Percentiles rank a stretch among this genome's conserved stretches.
phyloP scores from a whole-genome alignment of 2,888 invertebrate species.

The Bombyx huttoni region DNA sequence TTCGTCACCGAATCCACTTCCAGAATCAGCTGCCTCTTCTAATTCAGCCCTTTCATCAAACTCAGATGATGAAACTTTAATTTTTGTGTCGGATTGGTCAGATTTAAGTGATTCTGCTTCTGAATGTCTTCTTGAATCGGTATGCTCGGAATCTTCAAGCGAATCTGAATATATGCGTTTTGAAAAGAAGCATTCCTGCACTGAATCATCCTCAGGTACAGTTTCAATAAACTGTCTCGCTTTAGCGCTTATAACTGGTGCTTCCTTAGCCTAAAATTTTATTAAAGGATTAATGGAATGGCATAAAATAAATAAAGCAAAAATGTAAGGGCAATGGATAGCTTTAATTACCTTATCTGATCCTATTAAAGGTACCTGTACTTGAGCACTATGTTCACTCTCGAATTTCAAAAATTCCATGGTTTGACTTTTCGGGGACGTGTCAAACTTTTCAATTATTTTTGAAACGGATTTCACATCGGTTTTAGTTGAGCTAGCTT shows the following conservation, averaged over 20 bases:
- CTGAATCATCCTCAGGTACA: conserved; percentile 69
- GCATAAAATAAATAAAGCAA: not conserved
- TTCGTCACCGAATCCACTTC: conserved; percentile 66
- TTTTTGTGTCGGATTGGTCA: conserved; percentile 62
- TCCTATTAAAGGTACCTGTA: conserved; percentile 26
- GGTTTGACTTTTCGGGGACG: conserved; percentile 27
- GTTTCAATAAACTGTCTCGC: conserved; percentile 69
- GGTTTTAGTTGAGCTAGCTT: conserved; percentile 15
- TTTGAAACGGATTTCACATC: conserved; percentile 23
- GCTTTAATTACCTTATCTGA: conserved; percentile 36
- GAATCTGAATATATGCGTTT: conserved; percentile 69
- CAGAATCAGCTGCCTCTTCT: conserved; percentile 59
- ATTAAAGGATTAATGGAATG: not conserved
- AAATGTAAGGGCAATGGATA: not conserved
- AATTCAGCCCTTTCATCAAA: conserved; percentile 66
- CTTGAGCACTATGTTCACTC: conserved; percentile 46
- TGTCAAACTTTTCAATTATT: conserved; percentile 18
- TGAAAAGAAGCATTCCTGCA: conserved; percentile 69
- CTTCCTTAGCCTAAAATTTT: conserved; percentile 42
- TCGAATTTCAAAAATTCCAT: conserved; percentile 51
- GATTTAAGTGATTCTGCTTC: conserved; percentile 68
- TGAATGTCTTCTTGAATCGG: conserved; percentile 63
- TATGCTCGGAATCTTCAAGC: conserved; percentile 64
- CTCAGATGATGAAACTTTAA: conserved; percentile 62
- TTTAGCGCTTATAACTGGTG: conserved; percentile 65